phyloP scores from a whole-genome alignment of 1,140 invertebrate species.

The Drosophila kohkoa region DNA sequence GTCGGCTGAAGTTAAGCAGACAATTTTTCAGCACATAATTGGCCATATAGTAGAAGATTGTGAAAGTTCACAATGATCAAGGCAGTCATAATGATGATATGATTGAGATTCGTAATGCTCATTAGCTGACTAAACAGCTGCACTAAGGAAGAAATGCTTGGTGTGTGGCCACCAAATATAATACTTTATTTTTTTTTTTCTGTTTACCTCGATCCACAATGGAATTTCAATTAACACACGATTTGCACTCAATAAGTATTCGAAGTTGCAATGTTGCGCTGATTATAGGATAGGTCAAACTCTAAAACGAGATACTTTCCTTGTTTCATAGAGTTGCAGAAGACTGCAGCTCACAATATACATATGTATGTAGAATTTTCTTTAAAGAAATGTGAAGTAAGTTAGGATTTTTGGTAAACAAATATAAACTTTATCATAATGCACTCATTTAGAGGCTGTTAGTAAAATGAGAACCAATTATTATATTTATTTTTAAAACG shows the following conservation, averaged over 20 bases:
- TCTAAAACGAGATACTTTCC: slow-evolving; percentile 9
- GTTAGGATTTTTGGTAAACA: too few relatives aligned
- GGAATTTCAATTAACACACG: slow-evolving; percentile 68
- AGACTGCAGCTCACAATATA: background rate
- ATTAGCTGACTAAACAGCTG: slow-evolving; percentile 15
- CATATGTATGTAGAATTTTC: too few relatives aligned
- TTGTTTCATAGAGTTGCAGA: background rate
- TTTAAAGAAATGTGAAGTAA: too few relatives aligned
- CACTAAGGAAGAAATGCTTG: slow-evolving; percentile 15
- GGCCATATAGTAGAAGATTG: slow-evolving; percentile 26
- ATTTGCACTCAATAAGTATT: slow-evolving; percentile 58
- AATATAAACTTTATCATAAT: too few relatives aligned
- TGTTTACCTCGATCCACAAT: slow-evolving; percentile 31
- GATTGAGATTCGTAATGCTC: slow-evolving; percentile 21
- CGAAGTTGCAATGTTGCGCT: slow-evolving; percentile 30
- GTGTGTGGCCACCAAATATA: slow-evolving; percentile 30
- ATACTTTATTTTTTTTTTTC: slow-evolving; percentile 30
- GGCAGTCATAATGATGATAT: slow-evolving; percentile 9
- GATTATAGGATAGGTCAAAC: slow-evolving; percentile 34
- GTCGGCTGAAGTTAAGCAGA: slow-evolving; percentile 76
- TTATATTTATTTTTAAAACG: slow-evolving; percentile 25
- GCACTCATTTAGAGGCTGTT: too few relatives aligned
- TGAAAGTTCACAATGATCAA: slow-evolving; percentile 40
- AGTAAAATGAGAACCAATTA: background rate
- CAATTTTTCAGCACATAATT: slow-evolving; percentile 65